phyloP scores from a whole-genome alignment of 2,113 vertebrate species.

The Clarias magur region DNA sequence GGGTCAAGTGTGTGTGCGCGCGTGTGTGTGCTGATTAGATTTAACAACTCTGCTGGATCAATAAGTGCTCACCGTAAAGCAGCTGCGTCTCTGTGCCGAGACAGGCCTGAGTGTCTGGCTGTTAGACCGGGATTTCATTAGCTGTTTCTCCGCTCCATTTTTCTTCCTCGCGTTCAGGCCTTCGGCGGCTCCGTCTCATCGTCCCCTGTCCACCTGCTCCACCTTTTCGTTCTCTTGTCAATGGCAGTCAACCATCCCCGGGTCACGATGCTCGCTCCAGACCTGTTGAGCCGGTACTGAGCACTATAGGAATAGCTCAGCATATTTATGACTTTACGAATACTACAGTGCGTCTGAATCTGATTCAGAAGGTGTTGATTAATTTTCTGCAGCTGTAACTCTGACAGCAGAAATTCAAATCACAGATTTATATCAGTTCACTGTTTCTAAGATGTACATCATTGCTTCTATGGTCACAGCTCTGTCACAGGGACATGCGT shows the following conservation, averaged over 20 bases:
- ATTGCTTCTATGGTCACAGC: neutral
- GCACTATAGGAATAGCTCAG: neutral
- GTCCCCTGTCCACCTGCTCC: constrained; percentile 10
- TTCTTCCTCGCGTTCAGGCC: constrained; percentile 38
- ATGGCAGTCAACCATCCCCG: neutral
- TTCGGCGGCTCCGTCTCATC: neutral
- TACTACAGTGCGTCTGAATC: neutral
- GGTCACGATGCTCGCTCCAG: neutral
- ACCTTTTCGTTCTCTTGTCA: neutral
- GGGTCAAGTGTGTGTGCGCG: constrained; percentile 15
- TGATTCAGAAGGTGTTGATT: neutral
- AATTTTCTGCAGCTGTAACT: neutral
- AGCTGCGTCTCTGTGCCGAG: constrained; percentile 36
- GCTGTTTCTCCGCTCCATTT: constrained; percentile 39
- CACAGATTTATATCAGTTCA: neutral
- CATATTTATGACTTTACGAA: neutral
- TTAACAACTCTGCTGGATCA: constrained; percentile 45
- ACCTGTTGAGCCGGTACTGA: neutral
- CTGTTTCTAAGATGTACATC: neutral
- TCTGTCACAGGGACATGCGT: neutral
- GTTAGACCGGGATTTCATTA: constrained; percentile 46
- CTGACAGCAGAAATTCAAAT: neutral
- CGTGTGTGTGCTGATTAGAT: constrained; percentile 39
- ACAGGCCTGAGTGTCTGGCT: neutral
- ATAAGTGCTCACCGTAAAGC: constrained; percentile 38